Evolutionary conservation across 1,140 invertebrate genomes (phyloP), one percentile per base, ranked within the genome.

Genomic region (Coptotermes formosanus): DNA sequence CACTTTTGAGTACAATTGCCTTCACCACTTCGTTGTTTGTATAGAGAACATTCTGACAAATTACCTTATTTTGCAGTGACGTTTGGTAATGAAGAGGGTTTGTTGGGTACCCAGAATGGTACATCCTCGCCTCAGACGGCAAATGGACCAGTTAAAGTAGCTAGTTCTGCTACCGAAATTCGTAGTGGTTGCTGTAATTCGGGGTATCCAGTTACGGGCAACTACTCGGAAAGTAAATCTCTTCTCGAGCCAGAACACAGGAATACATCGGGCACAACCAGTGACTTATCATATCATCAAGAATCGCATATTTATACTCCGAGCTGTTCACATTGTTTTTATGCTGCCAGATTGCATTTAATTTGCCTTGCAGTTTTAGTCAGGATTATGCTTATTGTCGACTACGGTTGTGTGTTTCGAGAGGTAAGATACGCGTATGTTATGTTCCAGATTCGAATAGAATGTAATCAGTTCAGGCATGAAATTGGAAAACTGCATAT

Each of bases 401-500:
- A 84, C 7, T 52, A 55, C 16, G 83, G 83, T 19, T 84, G 59
- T 45, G 9, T 84, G 32, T 84, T 84, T 59, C 48, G 83, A 38
- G 83, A 84, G 45, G 83, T 84, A 55, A 83, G 82, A 55, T 83
- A 55, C 11, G 82, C 19, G 0, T 44, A 83, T 83, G n/a, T 82
- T 45, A 25, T 30, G 14, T 83, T 55, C 14, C 45, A 48, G 45
- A 48, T 48, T 48, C 45, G 9, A 12, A 7, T 38, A 38, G 38
- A 2, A 38, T 48, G 16, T 48, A 9, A 48, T 12, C 16, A 4
- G 52, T 55, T 21, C 3, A 19, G 45, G 9, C 19, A 55, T 55
- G 52, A 55, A 55, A 1, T 55, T 55, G 52, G 19, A 55, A 16
- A 55, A 21, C 52, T 55, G 19, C 14, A 55, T 12, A 48, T 48